Evolutionary conservation across 2,888 invertebrate species (phyloP).

Genomic region (Parnassius glacialis): DNA sequence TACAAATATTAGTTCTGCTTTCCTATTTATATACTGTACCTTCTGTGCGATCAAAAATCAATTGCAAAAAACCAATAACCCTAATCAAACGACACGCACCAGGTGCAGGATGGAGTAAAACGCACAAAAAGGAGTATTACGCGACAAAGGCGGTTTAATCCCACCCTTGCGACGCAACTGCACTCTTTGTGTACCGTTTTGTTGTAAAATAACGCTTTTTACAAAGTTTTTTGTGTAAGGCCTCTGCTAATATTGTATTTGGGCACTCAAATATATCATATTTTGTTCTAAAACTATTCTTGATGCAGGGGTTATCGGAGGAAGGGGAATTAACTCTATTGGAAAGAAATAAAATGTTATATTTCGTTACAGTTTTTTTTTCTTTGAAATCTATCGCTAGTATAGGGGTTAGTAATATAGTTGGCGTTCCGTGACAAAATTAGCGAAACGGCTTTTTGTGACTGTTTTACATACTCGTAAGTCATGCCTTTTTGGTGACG

Average conservation of each 20-base stretch:
- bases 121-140: slow-evolving; percentile 12
- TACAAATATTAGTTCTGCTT: background rate
- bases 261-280: slow-evolving; percentile 20
- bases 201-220: slow-evolving; percentile 24
- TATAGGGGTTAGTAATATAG: no score
- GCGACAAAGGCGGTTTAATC: slow-evolving; percentile 25
- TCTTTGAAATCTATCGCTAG: no score
- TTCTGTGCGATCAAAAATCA: background rate
- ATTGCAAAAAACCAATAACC: slow-evolving; percentile 13
- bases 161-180: slow-evolving; percentile 24
- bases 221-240: slow-evolving; percentile 10
- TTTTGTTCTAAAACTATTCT: slow-evolving; percentile 20
- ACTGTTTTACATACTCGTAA: no score
- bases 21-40: background rate
- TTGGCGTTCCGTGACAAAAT: no score
- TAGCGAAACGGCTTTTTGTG: no score
- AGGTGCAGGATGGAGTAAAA: slow-evolving; percentile 17
- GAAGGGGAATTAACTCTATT: slow-evolving; percentile 17
- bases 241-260: slow-evolving; percentile 14
- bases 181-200: slow-evolving; percentile 31
- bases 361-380: background rate
- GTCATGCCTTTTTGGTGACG: no score
- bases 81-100: slow-evolving; percentile 19
- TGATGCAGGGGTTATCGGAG: slow-evolving; percentile 15
- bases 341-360: background rate